Evolutionary conservation across 2,113 vertebrate genomes (phyloP), one percentile per base, ranked within the genome.

Genomic region (Daphoenositta chrysoptera): DNA sequence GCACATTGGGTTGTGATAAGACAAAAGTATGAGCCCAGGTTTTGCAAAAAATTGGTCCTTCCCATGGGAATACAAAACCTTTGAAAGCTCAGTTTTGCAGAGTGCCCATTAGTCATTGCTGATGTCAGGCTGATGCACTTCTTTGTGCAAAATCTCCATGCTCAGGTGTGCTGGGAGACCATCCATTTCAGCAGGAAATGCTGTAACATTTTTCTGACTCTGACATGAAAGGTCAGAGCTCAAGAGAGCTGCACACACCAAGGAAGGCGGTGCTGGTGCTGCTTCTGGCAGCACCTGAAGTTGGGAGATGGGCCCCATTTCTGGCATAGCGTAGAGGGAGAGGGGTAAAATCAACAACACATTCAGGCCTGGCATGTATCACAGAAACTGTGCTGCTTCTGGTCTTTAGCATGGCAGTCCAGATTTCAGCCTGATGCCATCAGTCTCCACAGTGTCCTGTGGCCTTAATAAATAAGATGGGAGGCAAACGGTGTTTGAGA

Each of bases 231-330:
- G 9, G 20, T 53, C 50, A 37, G 61, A 58, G 35, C 42, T 40
- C 15, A 28, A 61, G 64, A n/a, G 31, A 61, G 10, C 37, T 57
- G 45, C n/a, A 3, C 0, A 3, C 1, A 1, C 33, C 9, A 18
- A 44, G 37, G 66, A 73, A 71, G 37, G 30, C 0, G 0, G 17
- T 33, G 63, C 28, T 3, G 1, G 10, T 33, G 14, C 37, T 82
- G 37, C 23, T 35, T 35, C 40, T 82, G 77, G 13, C 24, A 37
- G 31, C 15, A 23, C 42, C 48, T 47, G 7, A 27, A 64, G 24
- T 0, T 37, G 28, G 27, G 27, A 61, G 30, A 7, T 30, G 31
- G 24, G 20, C 27, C 54, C 40, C 2, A 3, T 40, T 91, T 72
- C 27, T 65, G n/a, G n/a, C 4, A 1, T 11, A 4, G 31, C 33